Conservation (phyloP, 2,888 invertebrate genomes). For the Hemicrepidius hirtus region DNA sequence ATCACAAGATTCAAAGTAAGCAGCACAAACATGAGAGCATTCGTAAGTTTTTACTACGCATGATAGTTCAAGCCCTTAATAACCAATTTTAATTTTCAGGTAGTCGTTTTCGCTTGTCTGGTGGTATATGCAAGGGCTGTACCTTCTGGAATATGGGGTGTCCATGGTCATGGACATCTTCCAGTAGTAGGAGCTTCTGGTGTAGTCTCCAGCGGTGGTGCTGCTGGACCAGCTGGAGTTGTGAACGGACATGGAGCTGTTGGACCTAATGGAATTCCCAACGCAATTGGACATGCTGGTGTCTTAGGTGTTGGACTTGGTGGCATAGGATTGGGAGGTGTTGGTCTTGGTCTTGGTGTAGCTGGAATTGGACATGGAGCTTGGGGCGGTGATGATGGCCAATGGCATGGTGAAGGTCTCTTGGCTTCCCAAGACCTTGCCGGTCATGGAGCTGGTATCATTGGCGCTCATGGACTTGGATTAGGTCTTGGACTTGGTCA, state of each 20-base stretch:
- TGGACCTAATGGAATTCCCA: slow-evolving; percentile 45
- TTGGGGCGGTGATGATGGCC: slow-evolving; percentile 39
- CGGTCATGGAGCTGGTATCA: slow-evolving; percentile 16
- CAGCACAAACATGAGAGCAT: slow-evolving; percentile 39
- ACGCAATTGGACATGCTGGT: slow-evolving; percentile 32
- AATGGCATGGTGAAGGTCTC: slow-evolving; percentile 47
- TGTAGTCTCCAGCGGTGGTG: slow-evolving; percentile 37
- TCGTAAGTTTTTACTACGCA: slow-evolving; percentile 24
- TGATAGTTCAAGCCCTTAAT: neutral
- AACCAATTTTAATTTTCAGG: slow-evolving; percentile 16
- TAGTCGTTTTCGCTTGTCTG: slow-evolving; percentile 37
- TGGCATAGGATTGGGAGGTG: slow-evolving; percentile 30
- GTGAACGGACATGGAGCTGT: slow-evolving; percentile 46
- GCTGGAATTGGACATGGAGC: slow-evolving; percentile 35
- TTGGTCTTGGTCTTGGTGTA: slow-evolving; percentile 3
- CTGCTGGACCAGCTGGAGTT: slow-evolving; percentile 46
- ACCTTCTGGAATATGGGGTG: slow-evolving; percentile 33
- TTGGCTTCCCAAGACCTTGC: slow-evolving; percentile 38
- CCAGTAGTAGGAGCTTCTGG: slow-evolving; percentile 43
- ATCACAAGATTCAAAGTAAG: slow-evolving; percentile 29
- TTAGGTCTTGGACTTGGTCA: slow-evolving; percentile 20
- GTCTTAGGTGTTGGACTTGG: slow-evolving; percentile 9
- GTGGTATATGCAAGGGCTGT: slow-evolving; percentile 30
- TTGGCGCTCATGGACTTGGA: slow-evolving; percentile 30
- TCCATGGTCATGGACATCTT: slow-evolving; percentile 21